phyloP scores from a whole-genome alignment of 1,140 invertebrate species.

The Drosophila santomea region DNA sequence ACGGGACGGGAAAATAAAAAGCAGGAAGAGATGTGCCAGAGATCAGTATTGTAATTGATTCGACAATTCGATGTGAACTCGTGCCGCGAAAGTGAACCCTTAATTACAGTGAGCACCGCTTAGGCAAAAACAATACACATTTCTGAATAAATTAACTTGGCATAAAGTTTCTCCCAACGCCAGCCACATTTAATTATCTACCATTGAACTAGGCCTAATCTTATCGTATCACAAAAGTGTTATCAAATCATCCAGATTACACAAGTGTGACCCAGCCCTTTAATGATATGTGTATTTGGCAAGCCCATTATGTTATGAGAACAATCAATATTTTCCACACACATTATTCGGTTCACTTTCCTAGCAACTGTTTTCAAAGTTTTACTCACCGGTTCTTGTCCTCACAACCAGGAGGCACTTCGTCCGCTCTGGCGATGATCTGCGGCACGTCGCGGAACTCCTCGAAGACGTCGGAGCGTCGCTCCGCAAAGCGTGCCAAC shows the following conservation, averaged over 20 bases:
- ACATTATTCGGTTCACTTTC: background rate
- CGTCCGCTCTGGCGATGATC: conserved; percentile 90
- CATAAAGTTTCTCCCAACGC: background rate
- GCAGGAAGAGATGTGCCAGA: conserved; percentile 42
- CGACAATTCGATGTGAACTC: conserved; percentile 18
- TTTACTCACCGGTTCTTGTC: conserved; percentile 89
- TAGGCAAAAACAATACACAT: background rate
- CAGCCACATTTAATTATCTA: background rate
- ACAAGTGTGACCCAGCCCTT: conserved; percentile 11
- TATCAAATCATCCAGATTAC: conserved; percentile 3
- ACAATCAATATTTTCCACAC: too few relatives aligned
- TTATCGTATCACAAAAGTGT: background rate
- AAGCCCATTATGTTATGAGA: background rate
- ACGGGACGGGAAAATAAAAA: conserved; percentile 24
- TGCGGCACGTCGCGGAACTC: conserved; percentile 93
- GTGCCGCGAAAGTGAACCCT: conserved; percentile 29
- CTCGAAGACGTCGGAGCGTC: conserved; percentile 90
- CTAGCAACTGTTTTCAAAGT: background rate
- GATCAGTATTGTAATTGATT: conserved; percentile 45
- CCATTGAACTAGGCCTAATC: conserved; percentile 4
- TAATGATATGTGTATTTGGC: background rate
- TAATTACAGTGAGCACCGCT: conserved; percentile 14
- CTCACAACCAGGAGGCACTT: conserved; percentile 93
- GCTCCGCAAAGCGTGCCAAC: conserved; percentile 90
- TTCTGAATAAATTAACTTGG: background rate